phyloP scores from a whole-genome alignment of 2,888 invertebrate genomes.

The Hybos culiciformis region DNA sequence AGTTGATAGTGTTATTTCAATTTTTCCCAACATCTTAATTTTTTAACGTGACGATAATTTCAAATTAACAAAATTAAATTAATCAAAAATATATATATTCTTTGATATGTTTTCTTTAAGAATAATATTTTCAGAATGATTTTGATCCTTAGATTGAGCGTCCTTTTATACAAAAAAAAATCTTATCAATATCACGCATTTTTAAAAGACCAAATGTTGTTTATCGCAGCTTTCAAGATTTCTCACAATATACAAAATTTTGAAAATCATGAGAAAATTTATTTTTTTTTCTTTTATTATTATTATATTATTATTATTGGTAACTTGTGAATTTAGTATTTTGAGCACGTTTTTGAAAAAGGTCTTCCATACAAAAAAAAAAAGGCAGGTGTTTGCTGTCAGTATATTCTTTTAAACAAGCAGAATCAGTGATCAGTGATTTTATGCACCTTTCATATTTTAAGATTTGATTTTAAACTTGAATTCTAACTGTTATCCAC shows the following conservation, averaged over 20 bases:
- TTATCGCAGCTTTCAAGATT: no score
- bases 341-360: no score
- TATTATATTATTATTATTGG: background rate
- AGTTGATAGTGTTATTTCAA: background rate
- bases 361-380: background rate
- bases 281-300: background rate
- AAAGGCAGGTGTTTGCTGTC: constrained; percentile 3
- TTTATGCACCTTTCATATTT: no score
- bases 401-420: no score
- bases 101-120: background rate
- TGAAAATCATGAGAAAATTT: no score
- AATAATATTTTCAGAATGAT: background rate
- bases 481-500: no score
- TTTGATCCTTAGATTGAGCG: background rate
- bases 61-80: background rate
- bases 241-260: no score
- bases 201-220: no score
- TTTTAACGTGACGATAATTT: background rate
- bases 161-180: background rate
- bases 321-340: background rate
- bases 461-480: no score
- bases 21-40: background rate
- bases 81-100: background rate
- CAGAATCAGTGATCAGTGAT: no score
- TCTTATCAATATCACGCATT: no score